These are phyloP conservation scores for Macrotis lagotis DNA, from an alignment of 2,113 vertebrate species.

Conservation along the genomic window DNA sequence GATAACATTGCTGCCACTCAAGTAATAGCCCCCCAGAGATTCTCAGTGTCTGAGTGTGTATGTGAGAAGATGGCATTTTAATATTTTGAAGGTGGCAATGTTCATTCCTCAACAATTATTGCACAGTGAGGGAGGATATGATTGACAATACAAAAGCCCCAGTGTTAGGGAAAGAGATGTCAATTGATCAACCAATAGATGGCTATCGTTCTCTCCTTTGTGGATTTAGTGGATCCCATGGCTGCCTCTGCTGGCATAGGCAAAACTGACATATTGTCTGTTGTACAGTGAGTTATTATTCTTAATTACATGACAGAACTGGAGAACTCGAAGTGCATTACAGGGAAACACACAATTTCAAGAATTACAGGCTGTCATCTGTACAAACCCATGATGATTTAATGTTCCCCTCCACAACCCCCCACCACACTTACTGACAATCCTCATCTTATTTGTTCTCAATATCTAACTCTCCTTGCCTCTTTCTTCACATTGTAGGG, in stretches of 20 bases:
- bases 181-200: slow-evolving; percentile 37
- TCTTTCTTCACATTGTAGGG: slow-evolving; percentile 64
- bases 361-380: slow-evolving; percentile 71
- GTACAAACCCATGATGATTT: slow-evolving; percentile 53
- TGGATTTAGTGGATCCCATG: slow-evolving; percentile 45
- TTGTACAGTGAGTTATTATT: slow-evolving; percentile 49
- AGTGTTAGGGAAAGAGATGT: neutral
- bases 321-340: slow-evolving; percentile 56
- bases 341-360: slow-evolving; percentile 63
- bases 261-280: slow-evolving; percentile 55
- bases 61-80: slow-evolving; percentile 52
- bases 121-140: slow-evolving; percentile 30
- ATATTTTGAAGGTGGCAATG: slow-evolving; percentile 1
- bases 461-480: slow-evolving; percentile 33
- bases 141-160: slow-evolving; percentile 71
- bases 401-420: neutral
- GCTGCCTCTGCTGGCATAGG: slow-evolving; percentile 62
- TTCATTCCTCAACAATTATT: slow-evolving; percentile 64
- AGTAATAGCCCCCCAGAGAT: slow-evolving; percentile 28
- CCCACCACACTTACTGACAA: neutral
- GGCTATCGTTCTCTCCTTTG: slow-evolving; percentile 68
- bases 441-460: slow-evolving; percentile 66
- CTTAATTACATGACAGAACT: slow-evolving; percentile 60
- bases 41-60: neutral
- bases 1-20: slow-evolving; percentile 30